phyloP scores from a whole-genome alignment of 2,888 invertebrate genomes.

The Tholera decimalis region DNA sequence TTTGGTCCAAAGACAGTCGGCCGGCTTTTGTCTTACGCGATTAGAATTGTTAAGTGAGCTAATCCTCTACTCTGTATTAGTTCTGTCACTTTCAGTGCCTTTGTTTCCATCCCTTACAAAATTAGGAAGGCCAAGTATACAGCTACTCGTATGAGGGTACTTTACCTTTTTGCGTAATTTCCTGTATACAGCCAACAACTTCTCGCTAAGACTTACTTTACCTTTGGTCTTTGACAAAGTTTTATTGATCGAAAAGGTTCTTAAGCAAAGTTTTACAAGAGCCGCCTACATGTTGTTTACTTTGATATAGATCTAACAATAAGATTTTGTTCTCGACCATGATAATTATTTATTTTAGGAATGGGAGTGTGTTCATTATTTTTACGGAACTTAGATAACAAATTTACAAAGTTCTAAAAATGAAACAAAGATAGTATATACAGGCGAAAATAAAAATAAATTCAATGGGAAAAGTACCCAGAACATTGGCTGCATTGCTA shows the following conservation, averaged over 20 bases:
- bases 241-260: conserved; percentile 9
- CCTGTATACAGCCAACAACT: neutral
- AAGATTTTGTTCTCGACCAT: neutral
- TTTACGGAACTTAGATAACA: no score
- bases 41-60: conserved; percentile 44
- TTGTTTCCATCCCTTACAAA: neutral
- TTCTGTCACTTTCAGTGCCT: conserved; percentile 12
- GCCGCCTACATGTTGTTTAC: neutral
- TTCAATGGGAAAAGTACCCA: no score
- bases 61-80: conserved; percentile 24
- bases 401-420: no score
- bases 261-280: neutral
- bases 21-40: neutral
- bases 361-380: no score
- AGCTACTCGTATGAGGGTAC: neutral
- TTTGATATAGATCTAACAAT: neutral
- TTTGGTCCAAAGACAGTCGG: no score
- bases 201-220: neutral
- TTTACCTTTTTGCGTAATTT: conserved; percentile 1
- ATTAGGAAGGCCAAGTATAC: conserved; percentile 7
- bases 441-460: no score
- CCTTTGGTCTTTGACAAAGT: conserved; percentile 7
- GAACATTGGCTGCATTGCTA: no score
- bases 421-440: no score
- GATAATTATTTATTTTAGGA: no score